phyloP scores from a whole-genome alignment of 2,888 invertebrate genomes.

The Carcina quercana region DNA sequence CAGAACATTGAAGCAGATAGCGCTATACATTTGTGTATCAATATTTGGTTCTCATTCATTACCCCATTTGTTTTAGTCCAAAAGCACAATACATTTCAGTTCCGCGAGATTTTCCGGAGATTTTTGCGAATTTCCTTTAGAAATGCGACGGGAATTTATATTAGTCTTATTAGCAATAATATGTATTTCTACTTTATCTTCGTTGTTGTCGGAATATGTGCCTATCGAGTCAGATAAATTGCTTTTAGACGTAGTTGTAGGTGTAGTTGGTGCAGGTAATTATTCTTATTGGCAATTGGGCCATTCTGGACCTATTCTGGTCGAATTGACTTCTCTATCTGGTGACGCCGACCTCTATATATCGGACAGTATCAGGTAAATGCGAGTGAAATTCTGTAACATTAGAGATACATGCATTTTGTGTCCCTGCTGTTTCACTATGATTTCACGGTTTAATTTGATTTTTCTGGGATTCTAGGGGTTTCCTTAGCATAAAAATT shows the following conservation, averaged over 20 bases:
- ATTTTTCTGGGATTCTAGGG: no score
- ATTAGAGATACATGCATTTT: background rate
- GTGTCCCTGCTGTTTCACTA: no score
- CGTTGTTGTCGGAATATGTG: slow-evolving; percentile 40
- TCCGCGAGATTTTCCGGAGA: no score
- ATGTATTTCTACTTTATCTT: slow-evolving; percentile 47
- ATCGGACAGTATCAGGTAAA: slow-evolving; percentile 48
- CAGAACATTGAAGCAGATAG: no score
- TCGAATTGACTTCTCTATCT: slow-evolving; percentile 48
- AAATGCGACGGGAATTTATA: slow-evolving; percentile 57
- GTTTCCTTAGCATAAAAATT: no score
- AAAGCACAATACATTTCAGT: no score
- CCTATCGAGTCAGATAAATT: slow-evolving; percentile 43
- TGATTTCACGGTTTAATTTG: no score
- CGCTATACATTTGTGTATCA: no score
- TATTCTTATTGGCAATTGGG: slow-evolving; percentile 65
- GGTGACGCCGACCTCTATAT: slow-evolving; percentile 65
- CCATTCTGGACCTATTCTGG: slow-evolving; percentile 45
- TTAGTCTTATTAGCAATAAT: slow-evolving; percentile 51
- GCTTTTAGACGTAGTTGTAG: slow-evolving; percentile 49
- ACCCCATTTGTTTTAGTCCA: no score
- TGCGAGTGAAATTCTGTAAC: background rate
- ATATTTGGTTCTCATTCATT: no score
- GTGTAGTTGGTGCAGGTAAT: slow-evolving; percentile 54
- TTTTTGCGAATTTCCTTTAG: no score